These are phyloP conservation scores for Lepidurus packardi DNA, from an alignment of 1,140 invertebrate genomes.

Conservation along the genomic window DNA sequence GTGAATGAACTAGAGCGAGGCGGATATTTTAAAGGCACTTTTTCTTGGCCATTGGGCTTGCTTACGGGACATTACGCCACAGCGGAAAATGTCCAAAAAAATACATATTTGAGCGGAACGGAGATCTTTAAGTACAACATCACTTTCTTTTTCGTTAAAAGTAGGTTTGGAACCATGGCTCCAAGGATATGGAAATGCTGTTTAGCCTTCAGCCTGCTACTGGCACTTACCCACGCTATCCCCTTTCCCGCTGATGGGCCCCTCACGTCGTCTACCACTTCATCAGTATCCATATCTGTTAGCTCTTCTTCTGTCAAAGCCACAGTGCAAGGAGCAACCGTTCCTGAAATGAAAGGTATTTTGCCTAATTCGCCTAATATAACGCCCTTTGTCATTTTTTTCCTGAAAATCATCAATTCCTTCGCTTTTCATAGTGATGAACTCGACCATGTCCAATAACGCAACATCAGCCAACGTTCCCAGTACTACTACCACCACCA, in stretches of 20 bases:
- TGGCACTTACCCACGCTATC: neutral
- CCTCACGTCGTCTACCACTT: conserved; percentile 11
- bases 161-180: neutral
- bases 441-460: neutral
- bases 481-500: conserved; percentile 25
- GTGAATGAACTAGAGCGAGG: neutral
- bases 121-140: neutral
- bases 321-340: neutral
- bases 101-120: neutral
- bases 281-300: conserved; percentile 31
- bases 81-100: neutral
- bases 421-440: neutral
- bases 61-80: neutral
- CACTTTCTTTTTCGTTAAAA: conserved; percentile 1
- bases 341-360: conserved; percentile 17
- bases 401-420: neutral
- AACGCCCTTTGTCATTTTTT: neutral
- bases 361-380: conserved; percentile 24
- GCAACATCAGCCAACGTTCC: conserved; percentile 17
- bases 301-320: conserved; percentile 30
- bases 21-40: neutral
- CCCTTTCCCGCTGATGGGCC: conserved; percentile 2
- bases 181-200: conserved; percentile 21
- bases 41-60: neutral
- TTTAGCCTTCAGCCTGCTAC: neutral